Evolutionary conservation across 2,888 invertebrate genomes (phyloP), one percentile per base, ranked within the genome.

Genomic region (Harpagoxenus sublaevis): DNA sequence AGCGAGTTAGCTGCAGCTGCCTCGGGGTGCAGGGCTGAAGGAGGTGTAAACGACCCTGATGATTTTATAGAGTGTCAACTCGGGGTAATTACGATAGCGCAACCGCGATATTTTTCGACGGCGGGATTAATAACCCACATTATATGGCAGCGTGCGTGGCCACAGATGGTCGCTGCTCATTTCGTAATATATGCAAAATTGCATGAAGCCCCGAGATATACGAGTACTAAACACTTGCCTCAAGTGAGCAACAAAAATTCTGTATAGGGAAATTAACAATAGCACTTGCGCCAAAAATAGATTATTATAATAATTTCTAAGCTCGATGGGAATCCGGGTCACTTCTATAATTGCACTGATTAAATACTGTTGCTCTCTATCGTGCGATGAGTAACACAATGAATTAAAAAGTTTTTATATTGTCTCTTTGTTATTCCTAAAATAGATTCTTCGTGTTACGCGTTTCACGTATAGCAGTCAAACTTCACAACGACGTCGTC

Each of bases 1-100:
- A 81, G 60, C 79, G 79, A 81, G 60, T 57, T 68, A 55, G 73
- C 73, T 62, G 73, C 79, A 81, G 79, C 79, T 81, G 79, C 79
- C 60, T 62, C 73, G n/a, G 60, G 79, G 73, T 62, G 48, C 39
- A 35, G 35, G 10, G 45, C 45, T 70, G 70, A 79, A 73, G 35
- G 79, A 79, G 79, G 79, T 73, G 79, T 60, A 68, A 79, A 81
- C 79, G 79, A 81, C 10, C 39, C 79, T 73, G 79, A 62, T 62
- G 39, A 81, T 81, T 81, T 73, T 81, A 62, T 31, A 28, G 60
- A 73, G 60, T 73, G 73, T 81, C 73, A 62, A 81, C 23, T 48
- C 55, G 28, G 12, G 9, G 12, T 51, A 81, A 71, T 62, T 73
- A 28, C 45, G 70, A 57, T 51, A 68, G 31, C 10, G 4, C 42